Evolutionary conservation across 1,140 invertebrate genomes (phyloP), one percentile per base, ranked within the genome.

Genomic region (Philotrypesis tridentata): DNA sequence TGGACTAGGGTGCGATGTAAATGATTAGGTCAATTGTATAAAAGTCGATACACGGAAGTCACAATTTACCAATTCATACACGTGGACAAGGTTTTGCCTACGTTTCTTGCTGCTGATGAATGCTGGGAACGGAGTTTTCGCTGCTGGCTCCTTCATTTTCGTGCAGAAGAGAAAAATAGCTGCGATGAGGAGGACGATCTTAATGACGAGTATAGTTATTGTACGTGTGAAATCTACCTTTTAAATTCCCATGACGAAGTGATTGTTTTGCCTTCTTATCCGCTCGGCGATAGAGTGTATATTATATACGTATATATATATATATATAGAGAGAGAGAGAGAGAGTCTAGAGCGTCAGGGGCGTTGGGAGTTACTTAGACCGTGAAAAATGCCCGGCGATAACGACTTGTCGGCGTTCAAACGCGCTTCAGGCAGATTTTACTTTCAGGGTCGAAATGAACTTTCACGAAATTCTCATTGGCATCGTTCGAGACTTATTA

Each of bases 241-340:
- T 73, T 73, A 80, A 73, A 74, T 80, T 80, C 60, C 60, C 71
- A 73, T 73, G 79, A 72, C 55, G 55, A 31, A 63, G 33, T 60
- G 68, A 80, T 80, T 80, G 79, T 80, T 80, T n/a, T 73, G 71
- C 79, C 21, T 73, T 73, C 31, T 71, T 79, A 72, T 72, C 63
- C 40, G 48, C 48, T 68, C 75, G 17, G 14, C 31, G 17, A n/a
- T n/a, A n/a, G n/a, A 12, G 25, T 33, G 25, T 31, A 23, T 40
- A 11, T 3, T 33, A 25, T 43, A 60, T 21, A 61, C 17, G 55
- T 33, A 70, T 79, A 29, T 60, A n/a, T n/a, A n/a, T n/a, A n/a
- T n/a, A n/a, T n/a, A n/a, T n/a, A n/a, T n/a, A n/a, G n/a, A n/a
- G n/a, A n/a, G n/a, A n/a, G n/a, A n/a, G n/a, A n/a, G n/a, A n/a